Evolutionary conservation across 1,140 invertebrate genomes (phyloP).

Genomic region (Schlechtendalia chinensis): DNA sequence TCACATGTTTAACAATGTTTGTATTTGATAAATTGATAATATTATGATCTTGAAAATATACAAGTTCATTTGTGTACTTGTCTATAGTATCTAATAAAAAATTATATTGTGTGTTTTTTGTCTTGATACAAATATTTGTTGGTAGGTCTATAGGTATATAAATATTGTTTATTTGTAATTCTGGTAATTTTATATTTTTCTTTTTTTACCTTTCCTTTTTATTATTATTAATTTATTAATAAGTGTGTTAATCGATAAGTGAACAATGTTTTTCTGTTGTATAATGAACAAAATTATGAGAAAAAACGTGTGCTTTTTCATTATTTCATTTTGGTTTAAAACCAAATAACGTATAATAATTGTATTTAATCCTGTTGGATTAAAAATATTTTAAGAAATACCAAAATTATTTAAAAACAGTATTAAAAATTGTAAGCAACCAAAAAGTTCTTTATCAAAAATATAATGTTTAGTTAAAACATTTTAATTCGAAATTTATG

Average conservation of each 20-base stretch:
- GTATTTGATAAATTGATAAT: not conserved
- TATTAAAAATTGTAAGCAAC: conserved; percentile 12
- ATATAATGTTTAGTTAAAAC: too few species aligned
- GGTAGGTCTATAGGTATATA: conserved; percentile 22
- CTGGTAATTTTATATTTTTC: conserved; percentile 34
- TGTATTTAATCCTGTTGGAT: not conserved
- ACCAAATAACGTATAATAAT: not conserved
- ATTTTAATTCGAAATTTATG: too few species aligned
- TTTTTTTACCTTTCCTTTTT: not conserved
- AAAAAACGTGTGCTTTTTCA: conserved; percentile 15
- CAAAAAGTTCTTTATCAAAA: not conserved
- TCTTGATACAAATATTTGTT: conserved; percentile 29
- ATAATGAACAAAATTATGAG: conserved; percentile 17
- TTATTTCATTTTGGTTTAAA: conserved; percentile 23
- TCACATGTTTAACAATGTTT: not conserved
- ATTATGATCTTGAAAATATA: conserved; percentile 27
- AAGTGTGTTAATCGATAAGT: conserved; percentile 35
- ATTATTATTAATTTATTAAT: conserved; percentile 20
- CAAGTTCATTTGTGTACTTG: conserved; percentile 17
- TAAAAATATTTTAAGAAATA: conserved; percentile 19
- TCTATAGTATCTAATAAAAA: not conserved
- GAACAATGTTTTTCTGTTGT: conserved; percentile 26
- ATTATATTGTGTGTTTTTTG: conserved; percentile 1
- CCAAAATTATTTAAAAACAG: conserved; percentile 20
- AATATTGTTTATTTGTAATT: conserved; percentile 27